Evolutionary conservation across 1,140 invertebrate genomes (phyloP), one percentile per base, ranked within the genome.

Genomic region (Oedothorax gibbosus): DNA sequence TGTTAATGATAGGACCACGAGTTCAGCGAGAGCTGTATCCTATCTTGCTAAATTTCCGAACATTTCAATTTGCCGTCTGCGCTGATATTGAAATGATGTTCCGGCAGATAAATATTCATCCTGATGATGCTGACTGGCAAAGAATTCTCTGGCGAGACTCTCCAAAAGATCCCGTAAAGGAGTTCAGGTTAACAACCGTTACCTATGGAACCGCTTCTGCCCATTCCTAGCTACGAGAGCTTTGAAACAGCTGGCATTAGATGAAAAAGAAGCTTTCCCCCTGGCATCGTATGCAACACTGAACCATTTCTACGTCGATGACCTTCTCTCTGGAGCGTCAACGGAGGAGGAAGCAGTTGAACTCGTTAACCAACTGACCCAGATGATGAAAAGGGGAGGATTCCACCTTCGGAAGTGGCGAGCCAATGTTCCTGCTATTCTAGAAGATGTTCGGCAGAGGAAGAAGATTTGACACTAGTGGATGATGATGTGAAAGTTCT

Each of bases 61-160:
- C 56, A 12, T 83, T 85, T 73, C 51, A 21, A 11, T 85, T 87
- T 62, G 89, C 88, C 0, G 75, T 89, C 20, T 88, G 86, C 10
- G 88, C 88, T 10, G 90, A 90, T 85, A 89, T 91, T 2, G 86
- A 88, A 56, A 90, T 90, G 77, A 91, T 81, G 78, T 81, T 18
- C 50, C 78, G 78, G 12, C 64, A 81, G 51, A 81, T 81, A 11
- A 9, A 5, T 5, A 56, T 81, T 1, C 15, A 50, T 5, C 12
- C 12, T 2, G 71, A 80, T 2, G 72, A 81, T 18, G 14, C 35
- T 10, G 21, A 77, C 68, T 90, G 88, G 49, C 90, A 91, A 79
- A 78, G 89, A 85, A 89, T 92, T 56, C 76, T 91, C 0, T 91
- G 91, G 90, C 75, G 90, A 21, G 87, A 88, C 2, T 80, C 85